Percentiles rank a stretch among this genome's conserved stretches.
Conservation (phyloP, 2,797 vertebrate genomes). For the Knipowitschia caucasica region DNA sequence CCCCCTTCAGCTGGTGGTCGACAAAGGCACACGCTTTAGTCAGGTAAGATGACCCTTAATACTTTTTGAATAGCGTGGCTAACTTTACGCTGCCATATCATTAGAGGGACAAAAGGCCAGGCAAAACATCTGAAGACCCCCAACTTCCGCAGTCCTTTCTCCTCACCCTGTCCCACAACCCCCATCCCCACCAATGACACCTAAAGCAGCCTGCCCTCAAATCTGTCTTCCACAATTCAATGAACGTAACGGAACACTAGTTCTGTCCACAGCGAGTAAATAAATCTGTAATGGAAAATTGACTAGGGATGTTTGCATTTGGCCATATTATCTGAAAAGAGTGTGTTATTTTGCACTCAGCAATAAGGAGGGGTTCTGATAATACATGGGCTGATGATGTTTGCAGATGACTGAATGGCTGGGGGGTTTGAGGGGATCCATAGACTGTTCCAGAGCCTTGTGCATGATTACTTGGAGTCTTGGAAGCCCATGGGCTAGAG, state of each 20-base stretch:
- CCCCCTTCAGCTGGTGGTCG: slow-evolving; percentile 33
- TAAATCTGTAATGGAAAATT: slow-evolving; percentile 56
- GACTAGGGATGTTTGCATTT: slow-evolving; percentile 49
- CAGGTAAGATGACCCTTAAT: slow-evolving; percentile 73
- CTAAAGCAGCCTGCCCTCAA: slow-evolving; percentile 31
- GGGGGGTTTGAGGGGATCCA: slow-evolving; percentile 7
- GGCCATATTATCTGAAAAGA: slow-evolving; percentile 42
- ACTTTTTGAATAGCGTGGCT: slow-evolving; percentile 59
- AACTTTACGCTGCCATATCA: slow-evolving; percentile 63
- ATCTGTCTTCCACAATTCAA: slow-evolving; percentile 34
- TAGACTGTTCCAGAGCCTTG: slow-evolving; percentile 27
- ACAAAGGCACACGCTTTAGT: slow-evolving; percentile 39
- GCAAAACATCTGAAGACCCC: slow-evolving; percentile 49
- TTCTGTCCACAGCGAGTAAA: slow-evolving; percentile 36
- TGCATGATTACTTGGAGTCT: slow-evolving; percentile 10
- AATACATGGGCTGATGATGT: slow-evolving; percentile 57
- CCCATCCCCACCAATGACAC: slow-evolving; percentile 16
- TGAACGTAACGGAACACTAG: slow-evolving; percentile 48
- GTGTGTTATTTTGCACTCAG: slow-evolving; percentile 26
- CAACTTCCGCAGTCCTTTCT: slow-evolving; percentile 20
- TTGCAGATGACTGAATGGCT: slow-evolving; percentile 66
- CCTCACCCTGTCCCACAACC: slow-evolving; percentile 13
- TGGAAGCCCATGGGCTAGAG: too few relatives aligned
- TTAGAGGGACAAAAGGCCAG: slow-evolving; percentile 65
- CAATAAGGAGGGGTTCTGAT: slow-evolving; percentile 44